A percentile compares a stretch with the other conserved stretches of the same genome.
Evolutionary conservation across 1,140 invertebrate species (phyloP).

Genomic region (Lepidurus arcticus): DNA sequence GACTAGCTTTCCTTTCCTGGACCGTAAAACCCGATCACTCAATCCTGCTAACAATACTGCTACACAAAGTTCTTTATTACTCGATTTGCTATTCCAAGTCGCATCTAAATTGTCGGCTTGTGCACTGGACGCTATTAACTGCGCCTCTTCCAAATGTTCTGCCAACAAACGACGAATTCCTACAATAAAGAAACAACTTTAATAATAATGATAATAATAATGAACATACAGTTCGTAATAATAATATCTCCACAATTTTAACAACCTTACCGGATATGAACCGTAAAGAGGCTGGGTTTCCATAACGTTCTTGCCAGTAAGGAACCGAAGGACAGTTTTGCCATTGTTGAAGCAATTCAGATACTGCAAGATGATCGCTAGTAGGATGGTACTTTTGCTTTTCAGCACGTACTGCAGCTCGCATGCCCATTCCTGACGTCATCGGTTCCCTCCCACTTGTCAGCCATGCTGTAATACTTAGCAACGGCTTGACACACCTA

Average conservation of each 20-base stretch:
- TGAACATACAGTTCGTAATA: too few species aligned
- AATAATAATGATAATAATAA: too few species aligned
- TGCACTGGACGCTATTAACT: conserved; percentile 14
- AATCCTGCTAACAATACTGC: conserved; percentile 50
- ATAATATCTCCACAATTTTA: too few species aligned
- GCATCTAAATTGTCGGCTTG: conserved; percentile 26
- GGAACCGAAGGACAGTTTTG: conserved; percentile 40
- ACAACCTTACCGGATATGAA: conserved; percentile 45
- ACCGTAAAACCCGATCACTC: conserved; percentile 47
- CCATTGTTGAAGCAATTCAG: conserved; percentile 50
- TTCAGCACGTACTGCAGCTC: conserved; percentile 44
- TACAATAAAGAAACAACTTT: neutral
- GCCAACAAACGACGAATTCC: conserved; percentile 31
- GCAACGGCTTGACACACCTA: conserved; percentile 47
- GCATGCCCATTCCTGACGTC: conserved; percentile 38
- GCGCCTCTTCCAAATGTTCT: conserved; percentile 31
- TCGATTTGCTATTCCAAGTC: conserved; percentile 44
- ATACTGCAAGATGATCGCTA: conserved; percentile 52
- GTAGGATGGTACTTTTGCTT: conserved; percentile 49
- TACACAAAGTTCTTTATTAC: conserved; percentile 48
- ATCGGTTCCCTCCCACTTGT: conserved; percentile 42
- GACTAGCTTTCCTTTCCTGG: conserved; percentile 44
- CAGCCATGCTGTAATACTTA: conserved; percentile 43
- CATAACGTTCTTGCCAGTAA: conserved; percentile 44
- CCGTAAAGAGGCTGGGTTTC: conserved; percentile 45